Evolutionary conservation across 1,140 invertebrate species (phyloP).

Genomic region (Bombus superbus): DNA sequence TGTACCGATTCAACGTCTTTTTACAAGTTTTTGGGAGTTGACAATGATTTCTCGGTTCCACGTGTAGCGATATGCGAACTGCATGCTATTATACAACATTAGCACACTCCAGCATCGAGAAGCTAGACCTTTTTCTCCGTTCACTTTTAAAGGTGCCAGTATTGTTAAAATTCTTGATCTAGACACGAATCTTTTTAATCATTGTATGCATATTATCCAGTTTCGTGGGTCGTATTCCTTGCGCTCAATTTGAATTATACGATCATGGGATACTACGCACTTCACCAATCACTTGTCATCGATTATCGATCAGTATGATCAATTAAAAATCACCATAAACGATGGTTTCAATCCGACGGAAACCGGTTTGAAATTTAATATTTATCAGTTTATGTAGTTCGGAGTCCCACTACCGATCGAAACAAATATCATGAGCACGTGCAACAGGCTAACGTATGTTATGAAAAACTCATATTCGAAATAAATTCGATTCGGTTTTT

Average conservation of each 20-base stretch:
- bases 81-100: constrained; percentile 83
- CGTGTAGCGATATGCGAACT: constrained; percentile 92
- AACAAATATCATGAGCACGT: constrained; percentile 14
- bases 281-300: constrained; percentile 42
- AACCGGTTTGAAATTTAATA: neutral
- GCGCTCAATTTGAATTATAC: neutral
- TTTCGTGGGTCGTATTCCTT: neutral
- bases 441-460: constrained; percentile 39
- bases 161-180: constrained; percentile 58
- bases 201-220: neutral
- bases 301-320: neutral
- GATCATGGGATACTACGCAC: constrained; percentile 15
- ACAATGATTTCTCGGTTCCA: constrained; percentile 95
- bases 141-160: constrained; percentile 76
- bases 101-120: constrained; percentile 82
- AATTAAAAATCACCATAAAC: constrained; percentile 5
- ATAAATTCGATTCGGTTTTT: neutral
- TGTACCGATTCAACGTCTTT: constrained; percentile 87
- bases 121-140: constrained; percentile 66
- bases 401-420: too few relatives aligned
- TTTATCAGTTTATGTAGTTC: neutral
- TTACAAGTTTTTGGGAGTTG: constrained; percentile 94
- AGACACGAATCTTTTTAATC: neutral
- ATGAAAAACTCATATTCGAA: neutral
- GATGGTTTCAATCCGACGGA: neutral